These are phyloP conservation scores for Tetragonisca angustula DNA, from an alignment of 2,888 invertebrate genomes.

Conservation along the genomic window DNA sequence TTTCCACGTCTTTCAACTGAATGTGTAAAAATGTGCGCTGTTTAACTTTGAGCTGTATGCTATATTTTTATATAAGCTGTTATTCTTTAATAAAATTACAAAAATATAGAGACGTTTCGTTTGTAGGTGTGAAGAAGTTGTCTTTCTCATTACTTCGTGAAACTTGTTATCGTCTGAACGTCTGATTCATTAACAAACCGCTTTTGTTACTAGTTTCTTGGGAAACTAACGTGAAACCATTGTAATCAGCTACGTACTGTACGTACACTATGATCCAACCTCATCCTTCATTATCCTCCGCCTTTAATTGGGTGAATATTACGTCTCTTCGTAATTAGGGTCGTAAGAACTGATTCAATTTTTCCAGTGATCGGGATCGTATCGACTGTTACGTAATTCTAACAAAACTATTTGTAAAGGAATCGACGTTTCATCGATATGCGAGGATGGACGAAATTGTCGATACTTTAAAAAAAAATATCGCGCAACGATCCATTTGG, in stretches of 20 bases:
- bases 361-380: not conserved
- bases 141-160: not conserved
- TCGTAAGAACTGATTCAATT: not conserved
- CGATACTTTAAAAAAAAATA: too few species aligned
- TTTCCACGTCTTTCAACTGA: too few species aligned
- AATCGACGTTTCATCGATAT: not conserved
- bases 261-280: not conserved
- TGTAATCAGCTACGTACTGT: not conserved
- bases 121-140: not conserved
- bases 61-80: too few species aligned
- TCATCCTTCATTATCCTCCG: not conserved
- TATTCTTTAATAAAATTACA: too few species aligned
- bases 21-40: too few species aligned
- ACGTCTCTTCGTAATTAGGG: not conserved
- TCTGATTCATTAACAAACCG: conserved; percentile 30
- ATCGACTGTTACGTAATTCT: not conserved
- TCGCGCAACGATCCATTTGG: too few species aligned
- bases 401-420: not conserved
- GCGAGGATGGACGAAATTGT: too few species aligned
- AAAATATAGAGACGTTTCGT: too few species aligned
- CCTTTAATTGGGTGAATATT: conserved; percentile 3
- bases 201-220: conserved; percentile 6
- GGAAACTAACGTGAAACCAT: not conserved
- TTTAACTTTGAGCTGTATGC: too few species aligned
- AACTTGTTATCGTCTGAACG: conserved; percentile 17